These are phyloP conservation scores for Synanthedon vespiformis DNA, from an alignment of 2,888 invertebrate genomes.

Conservation along the genomic window DNA sequence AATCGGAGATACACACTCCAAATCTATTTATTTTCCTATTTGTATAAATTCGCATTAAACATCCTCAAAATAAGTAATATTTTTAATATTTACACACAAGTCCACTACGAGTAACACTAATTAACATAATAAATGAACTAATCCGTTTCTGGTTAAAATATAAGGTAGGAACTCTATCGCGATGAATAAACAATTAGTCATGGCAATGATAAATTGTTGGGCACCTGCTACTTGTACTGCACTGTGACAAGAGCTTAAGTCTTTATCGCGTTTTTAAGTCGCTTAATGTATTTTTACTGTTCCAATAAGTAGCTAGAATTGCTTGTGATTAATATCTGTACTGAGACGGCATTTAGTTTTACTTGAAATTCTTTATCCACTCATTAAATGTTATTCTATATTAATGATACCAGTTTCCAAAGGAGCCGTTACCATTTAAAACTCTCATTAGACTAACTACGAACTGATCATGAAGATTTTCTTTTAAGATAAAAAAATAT, in stretches of 20 bases:
- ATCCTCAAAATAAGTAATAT: too few relatives aligned
- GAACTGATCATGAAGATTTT: background rate
- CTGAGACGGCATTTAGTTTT: background rate
- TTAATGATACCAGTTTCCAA: background rate
- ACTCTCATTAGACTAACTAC: background rate
- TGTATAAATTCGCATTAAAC: too few relatives aligned
- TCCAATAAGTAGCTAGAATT: background rate
- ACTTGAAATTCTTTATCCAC: background rate
- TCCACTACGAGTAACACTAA: slow-evolving; percentile 13
- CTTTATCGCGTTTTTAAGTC: background rate
- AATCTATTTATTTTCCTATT: too few relatives aligned
- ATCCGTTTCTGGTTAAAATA: slow-evolving; percentile 27
- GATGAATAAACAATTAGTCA: slow-evolving; percentile 17
- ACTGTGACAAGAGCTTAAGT: slow-evolving; percentile 1
- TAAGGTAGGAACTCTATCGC: slow-evolving; percentile 13
- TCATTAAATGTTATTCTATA: background rate
- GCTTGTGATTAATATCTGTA: background rate
- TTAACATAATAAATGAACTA: slow-evolving; percentile 38
- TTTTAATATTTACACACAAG: too few relatives aligned
- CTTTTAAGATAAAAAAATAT: background rate
- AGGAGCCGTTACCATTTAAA: background rate
- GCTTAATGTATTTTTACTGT: background rate
- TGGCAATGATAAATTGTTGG: slow-evolving; percentile 19
- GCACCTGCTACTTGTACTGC: slow-evolving; percentile 10
- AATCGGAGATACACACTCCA: too few relatives aligned